Evolutionary conservation across 2,113 vertebrate genomes (phyloP).

Genomic region (Rousettus leschenaultii): DNA sequence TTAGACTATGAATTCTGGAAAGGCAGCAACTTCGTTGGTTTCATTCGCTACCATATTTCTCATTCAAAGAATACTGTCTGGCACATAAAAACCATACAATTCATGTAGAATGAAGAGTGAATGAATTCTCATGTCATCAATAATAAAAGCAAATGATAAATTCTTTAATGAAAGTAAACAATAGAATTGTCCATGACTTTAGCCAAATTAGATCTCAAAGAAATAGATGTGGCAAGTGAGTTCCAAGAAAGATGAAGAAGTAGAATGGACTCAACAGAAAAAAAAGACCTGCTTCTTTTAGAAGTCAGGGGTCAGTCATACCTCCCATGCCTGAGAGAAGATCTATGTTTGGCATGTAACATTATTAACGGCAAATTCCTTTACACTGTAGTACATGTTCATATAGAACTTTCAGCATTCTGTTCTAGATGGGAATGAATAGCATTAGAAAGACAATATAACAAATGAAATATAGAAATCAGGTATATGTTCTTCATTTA

Average conservation of each 20-base stretch:
- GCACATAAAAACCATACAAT: not conserved
- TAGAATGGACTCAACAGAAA: not conserved
- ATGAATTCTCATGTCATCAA: not conserved
- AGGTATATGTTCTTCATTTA: not conserved
- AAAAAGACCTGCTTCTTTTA: not conserved
- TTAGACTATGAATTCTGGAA: not conserved
- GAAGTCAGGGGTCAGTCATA: not conserved
- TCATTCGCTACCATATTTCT: not conserved
- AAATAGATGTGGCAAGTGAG: not conserved
- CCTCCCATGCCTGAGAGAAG: not conserved
- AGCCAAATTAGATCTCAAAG: not conserved
- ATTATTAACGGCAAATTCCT: not conserved
- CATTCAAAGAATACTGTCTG: not conserved
- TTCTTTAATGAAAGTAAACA: not conserved
- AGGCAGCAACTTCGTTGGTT: not conserved
- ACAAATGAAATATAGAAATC: not conserved
- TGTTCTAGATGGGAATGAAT: not conserved
- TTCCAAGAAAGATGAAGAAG: slow-evolving; percentile 24
- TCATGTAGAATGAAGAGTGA: slow-evolving; percentile 1
- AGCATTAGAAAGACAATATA: not conserved
- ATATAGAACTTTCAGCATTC: not conserved
- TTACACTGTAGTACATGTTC: not conserved
- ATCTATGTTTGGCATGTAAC: not conserved
- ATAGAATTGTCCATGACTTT: not conserved
- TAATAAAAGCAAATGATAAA: slow-evolving; percentile 28